A percentile compares a stretch with the other conserved stretches of the same genome.
phyloP scores from a whole-genome alignment of 2,113 vertebrate species.

The Stigmatopora nigra region DNA sequence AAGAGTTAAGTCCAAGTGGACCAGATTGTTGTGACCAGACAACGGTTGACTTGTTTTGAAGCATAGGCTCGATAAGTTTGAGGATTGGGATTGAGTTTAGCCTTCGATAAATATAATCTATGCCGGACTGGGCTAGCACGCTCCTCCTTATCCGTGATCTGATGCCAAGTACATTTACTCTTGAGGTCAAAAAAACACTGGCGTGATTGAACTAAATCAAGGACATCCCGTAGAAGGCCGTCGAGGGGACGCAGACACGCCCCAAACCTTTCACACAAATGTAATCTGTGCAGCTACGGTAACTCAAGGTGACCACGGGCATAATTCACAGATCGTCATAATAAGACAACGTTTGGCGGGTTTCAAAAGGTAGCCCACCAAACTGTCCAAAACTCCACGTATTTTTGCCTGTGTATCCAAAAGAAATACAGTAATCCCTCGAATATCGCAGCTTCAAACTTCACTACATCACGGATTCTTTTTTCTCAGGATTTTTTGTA shows the following conservation, averaged over 20 bases:
- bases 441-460: too few relatives aligned
- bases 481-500: too few relatives aligned
- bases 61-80: conserved; percentile 58
- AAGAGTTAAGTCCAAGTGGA: conserved; percentile 43
- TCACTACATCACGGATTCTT: too few relatives aligned
- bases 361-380: conserved; percentile 23
- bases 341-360: conserved; percentile 5
- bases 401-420: conserved; percentile 18
- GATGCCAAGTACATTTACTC: conserved; percentile 53
- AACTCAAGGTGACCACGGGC: conserved; percentile 64
- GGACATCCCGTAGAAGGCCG: conserved; percentile 47
- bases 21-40: conserved; percentile 54
- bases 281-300: conserved; percentile 51
- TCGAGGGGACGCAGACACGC: conserved; percentile 38
- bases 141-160: conserved; percentile 36
- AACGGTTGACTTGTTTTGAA: conserved; percentile 53
- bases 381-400: conserved; percentile 9
- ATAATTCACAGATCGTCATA: conserved; percentile 45
- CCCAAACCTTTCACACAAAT: conserved; percentile 58
- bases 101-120: conserved; percentile 50
- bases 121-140: conserved; percentile 26
- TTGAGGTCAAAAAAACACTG: conserved; percentile 57
- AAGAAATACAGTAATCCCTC: too few relatives aligned
- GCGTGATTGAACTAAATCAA: conserved; percentile 60
- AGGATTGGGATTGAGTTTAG: conserved; percentile 63